These are phyloP conservation scores for Drosophila hydei DNA, from an alignment of 1,140 invertebrate genomes.

Conservation along the genomic window DNA sequence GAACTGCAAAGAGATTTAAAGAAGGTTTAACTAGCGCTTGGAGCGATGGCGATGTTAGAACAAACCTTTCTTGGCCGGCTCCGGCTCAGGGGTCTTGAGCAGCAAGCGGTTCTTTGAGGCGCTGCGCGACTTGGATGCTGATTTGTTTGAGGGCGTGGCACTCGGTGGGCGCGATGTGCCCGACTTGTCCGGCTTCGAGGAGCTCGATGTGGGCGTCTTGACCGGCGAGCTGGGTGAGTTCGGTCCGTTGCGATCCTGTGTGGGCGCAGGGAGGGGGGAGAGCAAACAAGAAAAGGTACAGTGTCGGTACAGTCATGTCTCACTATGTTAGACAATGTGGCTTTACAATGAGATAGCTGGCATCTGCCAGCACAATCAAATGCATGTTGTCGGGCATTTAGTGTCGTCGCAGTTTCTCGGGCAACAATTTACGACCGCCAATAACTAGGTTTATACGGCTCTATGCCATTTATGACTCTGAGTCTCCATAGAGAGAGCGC, in stretches of 20 bases:
- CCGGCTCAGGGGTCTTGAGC: constrained; percentile 82
- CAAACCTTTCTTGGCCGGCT: constrained; percentile 90
- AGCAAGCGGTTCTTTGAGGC: constrained; percentile 80
- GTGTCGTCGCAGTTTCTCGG: constrained; percentile 7
- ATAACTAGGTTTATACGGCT: constrained; percentile 53
- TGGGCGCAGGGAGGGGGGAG: constrained; percentile 8
- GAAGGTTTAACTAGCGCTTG: not conserved
- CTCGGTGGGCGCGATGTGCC: constrained; percentile 79
- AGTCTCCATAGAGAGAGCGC: not conserved
- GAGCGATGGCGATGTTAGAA: not conserved
- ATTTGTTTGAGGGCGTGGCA: constrained; percentile 83
- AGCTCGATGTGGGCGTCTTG: constrained; percentile 83
- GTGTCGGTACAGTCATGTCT: not conserved
- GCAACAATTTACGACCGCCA: constrained; percentile 55
- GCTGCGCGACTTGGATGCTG: constrained; percentile 77
- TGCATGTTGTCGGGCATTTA: constrained; percentile 58
- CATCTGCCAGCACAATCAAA: constrained; percentile 73
- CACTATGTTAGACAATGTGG: not conserved
- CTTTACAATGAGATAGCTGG: constrained; percentile 68
- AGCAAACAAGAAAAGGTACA: not conserved
- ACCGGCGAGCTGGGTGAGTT: constrained; percentile 81
- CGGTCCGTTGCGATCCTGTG: constrained; percentile 83
- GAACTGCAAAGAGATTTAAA: constrained; percentile 86
- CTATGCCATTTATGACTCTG: constrained; percentile 71
- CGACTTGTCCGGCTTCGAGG: constrained; percentile 78